Evolutionary conservation across 2,888 invertebrate species (phyloP).

Genomic region (Venustoraphidia nigricollis): DNA sequence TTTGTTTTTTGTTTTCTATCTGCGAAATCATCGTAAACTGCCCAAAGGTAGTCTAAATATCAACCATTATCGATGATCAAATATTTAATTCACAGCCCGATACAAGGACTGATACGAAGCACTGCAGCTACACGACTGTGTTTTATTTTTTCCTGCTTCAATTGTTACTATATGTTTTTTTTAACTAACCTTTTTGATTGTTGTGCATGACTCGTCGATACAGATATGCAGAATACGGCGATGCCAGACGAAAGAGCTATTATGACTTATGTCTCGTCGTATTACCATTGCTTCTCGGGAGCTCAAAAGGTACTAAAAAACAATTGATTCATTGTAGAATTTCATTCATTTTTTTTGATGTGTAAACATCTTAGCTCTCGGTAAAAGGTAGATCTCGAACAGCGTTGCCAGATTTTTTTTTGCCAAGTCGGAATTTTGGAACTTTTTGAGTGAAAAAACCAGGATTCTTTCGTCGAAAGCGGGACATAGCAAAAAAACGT

Average conservation of each 20-base stretch:
- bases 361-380: neutral
- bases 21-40: too few relatives aligned
- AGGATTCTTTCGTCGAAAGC: too few relatives aligned
- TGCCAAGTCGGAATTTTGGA: too few relatives aligned
- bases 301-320: constrained; percentile 71
- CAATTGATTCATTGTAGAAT: constrained; percentile 1
- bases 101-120: neutral
- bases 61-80: neutral
- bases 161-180: constrained; percentile 18
- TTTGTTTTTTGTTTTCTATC: too few relatives aligned
- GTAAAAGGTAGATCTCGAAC: too few relatives aligned
- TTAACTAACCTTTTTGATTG: constrained; percentile 21
- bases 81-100: neutral
- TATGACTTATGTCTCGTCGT: constrained; percentile 99
- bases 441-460: too few relatives aligned
- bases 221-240: constrained; percentile 95
- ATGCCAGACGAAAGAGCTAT: constrained; percentile 99
- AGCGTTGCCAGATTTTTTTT: too few relatives aligned
- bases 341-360: constrained; percentile 1
- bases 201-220: constrained; percentile 23
- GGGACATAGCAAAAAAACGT: too few relatives aligned
- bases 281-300: constrained; percentile 99
- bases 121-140: neutral
- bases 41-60: too few relatives aligned
- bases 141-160: constrained; percentile 16